Base-by-base conservation (phyloP, 2,888 invertebrate genomes). In the Dermolepida albohirtum region DNA sequence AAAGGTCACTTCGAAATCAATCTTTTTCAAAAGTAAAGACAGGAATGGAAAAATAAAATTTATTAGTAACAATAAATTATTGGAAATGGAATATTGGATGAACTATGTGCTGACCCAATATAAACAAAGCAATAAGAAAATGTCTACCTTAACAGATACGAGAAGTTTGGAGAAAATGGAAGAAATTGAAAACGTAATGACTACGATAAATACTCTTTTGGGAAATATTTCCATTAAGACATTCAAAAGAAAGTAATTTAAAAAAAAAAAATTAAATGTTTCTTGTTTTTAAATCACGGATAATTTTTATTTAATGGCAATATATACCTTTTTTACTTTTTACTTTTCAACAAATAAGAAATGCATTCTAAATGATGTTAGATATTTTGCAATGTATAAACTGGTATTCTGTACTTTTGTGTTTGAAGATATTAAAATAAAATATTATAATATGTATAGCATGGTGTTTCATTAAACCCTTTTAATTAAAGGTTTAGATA, bases 11-110 rank as follows among this genome's bases (percentile, higher is more conserved):
- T 12, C 22, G 1, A 44, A 43, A 22, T 22, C 52, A 12, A 17
- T 16, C 5, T 59, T 67, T 8, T 67, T 59, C 40, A 27, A 39
- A 16, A 41, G 16, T 14, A 43, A 29, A 5, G 39, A 22, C 12
- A n/a, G 5, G 2, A 27, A 41, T 0, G 62, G 51, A 14, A 43
- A 59, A 12, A n/a, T 17, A n/a, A 62, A 27, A 12, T 43, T 62
- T 41, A 41, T 67, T 8, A 41, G 59, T 14, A 50, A 67, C 17
- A 22, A 62, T 27, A 67, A 14, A 11, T 14, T 67, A 2, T 12
- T 62, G 14, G 12, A 62, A 10, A 67, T 67, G 62, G 67, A 67
- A 22, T 47, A 55, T 49, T 39, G 12, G n/a, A 6, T 66, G n/a
- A 66, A 54, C n/a, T 16, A 55, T 8, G 12, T 55, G 7, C 7